Evolutionary conservation across 2,888 invertebrate species (phyloP), one percentile per base, ranked within the genome.

Genomic region (Acrocyrtus sp.): DNA sequence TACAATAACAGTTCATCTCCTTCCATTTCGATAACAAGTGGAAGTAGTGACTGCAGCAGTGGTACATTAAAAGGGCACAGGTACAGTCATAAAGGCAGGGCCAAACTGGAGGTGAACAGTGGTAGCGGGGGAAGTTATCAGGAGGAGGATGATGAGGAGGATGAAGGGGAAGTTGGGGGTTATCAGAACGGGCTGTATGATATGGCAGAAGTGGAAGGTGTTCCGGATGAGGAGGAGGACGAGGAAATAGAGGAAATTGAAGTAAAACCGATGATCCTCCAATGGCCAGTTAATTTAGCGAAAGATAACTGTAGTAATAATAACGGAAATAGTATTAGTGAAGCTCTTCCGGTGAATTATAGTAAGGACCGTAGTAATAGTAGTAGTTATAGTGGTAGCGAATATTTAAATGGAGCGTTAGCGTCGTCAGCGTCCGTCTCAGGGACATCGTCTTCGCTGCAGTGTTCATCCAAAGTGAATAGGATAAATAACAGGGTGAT

Each of bases 251-350:
- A 70, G n/a, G 69, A 72, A 12, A 15, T 66, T 21, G 77, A 78
- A 45, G 65, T 76, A 24, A 78, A 78, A 45, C 78, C 78, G 3
- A 74, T 74, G 41, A 61, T 78, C 41, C 61, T 76, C 19, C 58
- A 69, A 34, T 76, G 78, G 78, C 43, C 43, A 6, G n/a, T 58
- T n/a, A 17, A 4, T 2, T 6, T 22, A 6, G 5, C 15, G 4
- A 26, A 45, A 8, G 21, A 17, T 8, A 21, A 41, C 4, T 4
- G 2, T 21, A 24, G 10, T 21, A 21, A 12, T 54, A 54, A 22
- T 56, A 12, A 22, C 12, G 22, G 17, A 19, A 17, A 45, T 45
- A 27, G n/a, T 6, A 8, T 53, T n/a, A n/a, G n/a, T 8, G 56
- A 26, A n/a, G 8, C 26, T 8, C 26, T 43, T 58, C 57, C 57